Conservation (phyloP, 2,797 vertebrate species). For the Alca torda region DNA sequence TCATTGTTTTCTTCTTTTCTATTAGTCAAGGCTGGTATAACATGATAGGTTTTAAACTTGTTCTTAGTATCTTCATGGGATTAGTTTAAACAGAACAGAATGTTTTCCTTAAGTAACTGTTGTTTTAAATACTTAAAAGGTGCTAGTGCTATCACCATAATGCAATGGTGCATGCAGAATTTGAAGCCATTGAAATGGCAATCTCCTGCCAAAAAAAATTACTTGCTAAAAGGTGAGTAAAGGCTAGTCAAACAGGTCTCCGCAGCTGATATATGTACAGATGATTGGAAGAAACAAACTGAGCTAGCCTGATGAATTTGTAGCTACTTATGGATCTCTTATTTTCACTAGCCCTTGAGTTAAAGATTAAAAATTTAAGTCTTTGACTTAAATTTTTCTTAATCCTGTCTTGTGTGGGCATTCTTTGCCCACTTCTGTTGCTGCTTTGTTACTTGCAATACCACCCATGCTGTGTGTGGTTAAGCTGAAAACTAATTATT, state of each 20-base stretch:
- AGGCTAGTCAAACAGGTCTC: not conserved
- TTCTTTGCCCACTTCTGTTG: not conserved
- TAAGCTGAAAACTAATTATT: not conserved
- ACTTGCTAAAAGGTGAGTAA: not conserved
- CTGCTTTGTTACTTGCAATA: not conserved
- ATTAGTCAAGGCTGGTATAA: not conserved
- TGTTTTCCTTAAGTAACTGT: not conserved
- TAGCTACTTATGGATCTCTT: not conserved
- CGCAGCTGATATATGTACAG: fast-evolving
- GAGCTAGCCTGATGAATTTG: not conserved
- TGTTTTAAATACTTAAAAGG: not conserved
- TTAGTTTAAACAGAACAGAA: not conserved
- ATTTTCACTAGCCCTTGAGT: not conserved
- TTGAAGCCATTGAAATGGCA: not conserved
- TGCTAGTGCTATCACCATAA: not conserved
- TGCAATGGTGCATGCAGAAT: not conserved
- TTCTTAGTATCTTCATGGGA: not conserved
- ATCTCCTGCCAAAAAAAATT: not conserved
- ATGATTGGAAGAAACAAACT: not conserved
- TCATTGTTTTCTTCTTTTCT: not conserved
- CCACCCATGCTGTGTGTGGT: not conserved
- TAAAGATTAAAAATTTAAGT: not conserved
- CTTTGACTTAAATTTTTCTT: not conserved
- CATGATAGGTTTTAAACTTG: not conserved
- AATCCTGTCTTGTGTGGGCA: not conserved